Evolutionary conservation across 1,140 invertebrate species (phyloP).

Genomic region (Coptotermes formosanus): DNA sequence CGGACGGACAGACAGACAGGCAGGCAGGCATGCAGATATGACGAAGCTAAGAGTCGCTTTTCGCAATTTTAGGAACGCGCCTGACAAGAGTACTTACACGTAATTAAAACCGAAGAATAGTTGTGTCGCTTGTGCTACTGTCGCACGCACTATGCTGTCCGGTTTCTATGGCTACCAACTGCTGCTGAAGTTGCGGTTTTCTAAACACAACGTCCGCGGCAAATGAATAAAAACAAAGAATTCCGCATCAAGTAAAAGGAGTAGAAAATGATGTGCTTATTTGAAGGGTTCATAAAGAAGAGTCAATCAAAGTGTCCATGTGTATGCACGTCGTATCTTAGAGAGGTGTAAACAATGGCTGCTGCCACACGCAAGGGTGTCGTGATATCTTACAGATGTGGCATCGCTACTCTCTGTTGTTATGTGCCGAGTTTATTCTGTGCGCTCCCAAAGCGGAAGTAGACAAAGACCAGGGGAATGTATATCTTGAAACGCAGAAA

Average conservation of each 20-base stretch:
- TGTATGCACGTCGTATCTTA: not conserved
- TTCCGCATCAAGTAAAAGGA: not conserved
- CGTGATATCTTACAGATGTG: conserved; percentile 2
- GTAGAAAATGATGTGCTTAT: not conserved
- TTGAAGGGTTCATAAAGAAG: not conserved
- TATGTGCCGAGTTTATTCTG: not conserved
- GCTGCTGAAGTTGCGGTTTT: not conserved
- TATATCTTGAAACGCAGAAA: not conserved
- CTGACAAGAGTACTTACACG: not conserved
- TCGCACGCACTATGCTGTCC: not conserved
- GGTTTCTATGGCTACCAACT: not conserved
- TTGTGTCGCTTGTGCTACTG: not conserved
- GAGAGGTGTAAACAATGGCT: not conserved
- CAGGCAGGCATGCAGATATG: no score
- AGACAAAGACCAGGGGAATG: not conserved
- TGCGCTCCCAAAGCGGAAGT: not conserved
- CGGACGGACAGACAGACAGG: no score
- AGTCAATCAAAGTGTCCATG: not conserved
- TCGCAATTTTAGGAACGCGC: no score
- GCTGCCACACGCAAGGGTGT: not conserved
- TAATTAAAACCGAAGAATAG: not conserved
- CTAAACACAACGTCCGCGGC: not conserved
- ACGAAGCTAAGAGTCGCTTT: no score
- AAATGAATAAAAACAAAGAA: not conserved
- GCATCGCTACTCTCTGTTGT: not conserved